Evolutionary conservation across 2,888 invertebrate species (phyloP), one percentile per base, ranked within the genome.

Genomic region (Notocelia uddmanniana): DNA sequence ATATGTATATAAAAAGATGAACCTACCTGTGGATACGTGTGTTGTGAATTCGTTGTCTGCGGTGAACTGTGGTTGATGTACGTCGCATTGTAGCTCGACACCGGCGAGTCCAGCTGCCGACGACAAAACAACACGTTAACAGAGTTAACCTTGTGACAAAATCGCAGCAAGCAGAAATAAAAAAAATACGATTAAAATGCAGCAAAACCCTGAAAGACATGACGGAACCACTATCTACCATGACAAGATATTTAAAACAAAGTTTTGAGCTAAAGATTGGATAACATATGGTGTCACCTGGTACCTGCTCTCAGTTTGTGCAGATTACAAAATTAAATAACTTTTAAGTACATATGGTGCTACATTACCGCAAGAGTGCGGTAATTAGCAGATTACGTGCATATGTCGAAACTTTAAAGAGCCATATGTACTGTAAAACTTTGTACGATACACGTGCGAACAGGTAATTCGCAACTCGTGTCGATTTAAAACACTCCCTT

Each of bases 51-150:
- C 81, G 89, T 90, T 74, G 91, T 85, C 77, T 92, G 92, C 75
- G 92, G 90, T 70, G 92, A 91, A 81, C 85, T 90, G 84, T 93
- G 93, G 79, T 93, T 93, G 74, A 92, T 89, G 77, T 93, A 93
- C 77, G 88, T 83, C 76, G 90, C 81, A 79, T 84, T 93, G 83
- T 93, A 93, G 79, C 82, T 91, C 74, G 89, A 88, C 74, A 89
- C 88, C 52, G 93, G 92, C 31, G 86, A 85, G 81, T 93, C 93
- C 87, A 92, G 79, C 93, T 93, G 87, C 31, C 71, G 73, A 81
- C 73, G 59, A 77, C 75, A 76, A 31, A 31, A 74, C 74, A 75
- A 69, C 74, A 77, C 73, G 74, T 69, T 64, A 57, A 70, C 57
- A 67, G 59, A 59, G n/a, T 34, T 52, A 52, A 57, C 59, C 59